A percentile compares a stretch with the other conserved stretches of the same genome.
Evolutionary conservation across 2,797 vertebrate genomes (phyloP).

Genomic region (Spheniscus humboldti): DNA sequence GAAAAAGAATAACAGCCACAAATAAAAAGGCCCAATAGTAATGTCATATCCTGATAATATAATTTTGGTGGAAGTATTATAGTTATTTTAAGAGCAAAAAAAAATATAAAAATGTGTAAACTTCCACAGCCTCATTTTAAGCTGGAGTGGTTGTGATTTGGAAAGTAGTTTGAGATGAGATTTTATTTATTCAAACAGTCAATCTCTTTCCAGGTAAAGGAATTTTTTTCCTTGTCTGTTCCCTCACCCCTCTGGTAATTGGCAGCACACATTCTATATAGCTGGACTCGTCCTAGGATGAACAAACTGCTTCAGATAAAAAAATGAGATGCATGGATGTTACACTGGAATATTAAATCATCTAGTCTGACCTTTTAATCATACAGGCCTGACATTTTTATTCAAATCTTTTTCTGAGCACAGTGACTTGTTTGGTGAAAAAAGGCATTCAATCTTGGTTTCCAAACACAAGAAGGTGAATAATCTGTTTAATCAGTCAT

Average conservation of each 20-base stretch:
- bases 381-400: background rate
- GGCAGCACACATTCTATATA: background rate
- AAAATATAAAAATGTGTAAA: background rate
- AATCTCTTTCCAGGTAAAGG: background rate
- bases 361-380: background rate
- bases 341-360: background rate
- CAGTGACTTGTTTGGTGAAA: background rate
- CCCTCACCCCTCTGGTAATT: background rate
- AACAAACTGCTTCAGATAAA: background rate
- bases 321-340: background rate
- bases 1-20: background rate
- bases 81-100: background rate
- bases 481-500: background rate
- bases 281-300: background rate
- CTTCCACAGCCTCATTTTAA: background rate
- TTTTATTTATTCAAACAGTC: background rate
- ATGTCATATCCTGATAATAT: background rate
- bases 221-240: background rate
- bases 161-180: background rate
- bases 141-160: background rate
- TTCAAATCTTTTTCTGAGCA: background rate
- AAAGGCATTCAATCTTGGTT: background rate
- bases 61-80: background rate
- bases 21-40: background rate
- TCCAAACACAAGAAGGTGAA: background rate